Evolutionary conservation across 2,888 invertebrate genomes (phyloP).

Genomic region (Eristalis pertinax): DNA sequence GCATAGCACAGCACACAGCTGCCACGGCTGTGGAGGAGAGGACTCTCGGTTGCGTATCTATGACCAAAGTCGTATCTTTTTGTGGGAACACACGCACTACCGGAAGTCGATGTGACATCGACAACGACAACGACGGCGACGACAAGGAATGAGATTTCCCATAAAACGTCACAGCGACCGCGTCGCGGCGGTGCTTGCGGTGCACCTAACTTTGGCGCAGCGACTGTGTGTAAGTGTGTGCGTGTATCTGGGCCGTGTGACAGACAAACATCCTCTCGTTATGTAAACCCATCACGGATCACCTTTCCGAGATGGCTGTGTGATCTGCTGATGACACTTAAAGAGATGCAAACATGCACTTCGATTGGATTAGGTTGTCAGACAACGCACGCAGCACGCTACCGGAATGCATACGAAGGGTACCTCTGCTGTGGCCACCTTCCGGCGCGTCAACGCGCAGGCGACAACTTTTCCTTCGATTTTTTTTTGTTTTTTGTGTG

Average conservation of each 20-base stretch:
- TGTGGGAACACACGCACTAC: constrained; percentile 26
- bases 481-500: constrained; percentile 9
- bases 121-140: constrained; percentile 22
- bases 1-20: neutral
- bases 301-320: constrained; percentile 54
- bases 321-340: constrained; percentile 56
- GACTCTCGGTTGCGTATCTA: constrained; percentile 40
- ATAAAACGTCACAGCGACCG: constrained; percentile 18
- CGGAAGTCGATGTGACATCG: constrained; percentile 50
- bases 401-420: constrained; percentile 42
- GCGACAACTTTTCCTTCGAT: constrained; percentile 52
- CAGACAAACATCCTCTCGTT: constrained; percentile 64
- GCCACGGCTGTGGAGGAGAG: neutral
- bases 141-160: constrained; percentile 32
- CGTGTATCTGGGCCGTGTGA: constrained; percentile 35
- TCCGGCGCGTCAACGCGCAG: constrained; percentile 39
- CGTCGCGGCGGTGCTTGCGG: neutral
- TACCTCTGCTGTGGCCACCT: constrained; percentile 38
- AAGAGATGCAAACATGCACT: constrained; percentile 67
- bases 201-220: constrained; percentile 6
- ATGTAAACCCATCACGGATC: constrained; percentile 57
- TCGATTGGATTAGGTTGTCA: constrained; percentile 67
- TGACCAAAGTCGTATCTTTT: constrained; percentile 12
- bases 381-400: constrained; percentile 41
- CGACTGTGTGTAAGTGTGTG: constrained; percentile 1